Base-by-base conservation (phyloP, 2,113 vertebrate species). In the Hippocampus guttulatus region DNA sequence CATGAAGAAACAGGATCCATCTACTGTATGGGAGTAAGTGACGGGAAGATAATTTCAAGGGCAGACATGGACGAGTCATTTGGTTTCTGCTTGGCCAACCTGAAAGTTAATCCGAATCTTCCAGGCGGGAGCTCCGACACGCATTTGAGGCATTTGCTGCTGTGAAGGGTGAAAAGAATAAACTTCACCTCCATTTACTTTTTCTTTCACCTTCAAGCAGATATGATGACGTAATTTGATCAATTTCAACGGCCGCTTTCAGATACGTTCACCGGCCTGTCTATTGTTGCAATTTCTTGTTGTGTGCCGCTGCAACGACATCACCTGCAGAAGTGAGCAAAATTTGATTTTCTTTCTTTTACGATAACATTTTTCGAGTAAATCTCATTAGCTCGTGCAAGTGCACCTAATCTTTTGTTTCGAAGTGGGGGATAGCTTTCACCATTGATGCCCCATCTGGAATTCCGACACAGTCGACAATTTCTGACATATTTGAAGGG, bases 41-140 rank as follows among this genome's bases (percentile, higher is more conserved):
- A 84, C 78, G 84, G 83, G 81, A 73, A 84, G 85, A 88, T 88
- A 75, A 87, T 89, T 90, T 86, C 82, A 90, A 88, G 83, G 87
- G 80, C 87, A 88, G 86, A 86, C 73, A 82, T 76, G 81, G 71
- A 64, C 88, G 79, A 86, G 89, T 90, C 86, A 83, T 85, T 89
- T 64, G 66, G 85, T 87, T 91, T 90, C 79, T 86, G 87, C 88
- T 91, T 68, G 69, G 79, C 82, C 85, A 87, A 88, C 87, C 86
- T 86, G 84, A 89, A 90, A 88, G 84, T 84, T 88, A 87, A 87
- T 89, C 84, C 80, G 72, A 78, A 86, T 86, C 79, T 87, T 82
- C 68, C 68, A 58, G 57, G 71, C 79, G 63, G 21, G 79, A 78
- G 73, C 80, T 58, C 69, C 73, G 30, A 33, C 68, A 70, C 64